A percentile compares a stretch with the other conserved stretches of the same genome.
phyloP scores from a whole-genome alignment of 2,888 invertebrate genomes.

The Papilio protenor region DNA sequence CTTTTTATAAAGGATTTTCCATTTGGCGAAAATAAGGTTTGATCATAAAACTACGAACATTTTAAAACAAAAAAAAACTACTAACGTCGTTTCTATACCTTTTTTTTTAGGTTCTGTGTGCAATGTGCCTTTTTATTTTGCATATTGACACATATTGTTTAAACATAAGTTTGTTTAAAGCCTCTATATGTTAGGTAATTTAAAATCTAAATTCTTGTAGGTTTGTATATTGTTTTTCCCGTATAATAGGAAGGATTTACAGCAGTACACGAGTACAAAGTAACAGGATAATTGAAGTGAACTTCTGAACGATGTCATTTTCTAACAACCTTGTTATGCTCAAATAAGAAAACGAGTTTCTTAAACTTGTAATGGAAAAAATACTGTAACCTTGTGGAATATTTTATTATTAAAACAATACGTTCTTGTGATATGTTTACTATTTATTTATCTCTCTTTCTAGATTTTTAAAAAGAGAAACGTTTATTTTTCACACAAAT shows the following conservation, averaged over 20 bases:
- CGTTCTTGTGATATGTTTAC: no score
- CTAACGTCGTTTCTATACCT: not conserved
- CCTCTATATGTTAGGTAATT: no score
- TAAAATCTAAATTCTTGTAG: not conserved
- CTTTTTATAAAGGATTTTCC: conserved; percentile 4
- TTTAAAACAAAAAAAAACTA: not conserved
- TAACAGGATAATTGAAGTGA: not conserved
- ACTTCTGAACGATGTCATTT: not conserved
- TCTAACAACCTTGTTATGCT: not conserved
- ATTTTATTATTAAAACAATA: not conserved
- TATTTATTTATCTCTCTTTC: no score
- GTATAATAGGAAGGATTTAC: not conserved
- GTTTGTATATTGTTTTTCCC: not conserved
- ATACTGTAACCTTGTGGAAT: not conserved
- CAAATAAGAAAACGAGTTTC: conserved; percentile 3
- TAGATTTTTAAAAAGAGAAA: no score
- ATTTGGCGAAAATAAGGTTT: not conserved
- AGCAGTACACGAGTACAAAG: not conserved
- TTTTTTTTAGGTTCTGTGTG: not conserved
- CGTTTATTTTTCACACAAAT: no score
- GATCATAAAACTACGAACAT: not conserved
- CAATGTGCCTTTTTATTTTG: not conserved
- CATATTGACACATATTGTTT: not conserved
- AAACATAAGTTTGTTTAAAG: no score
- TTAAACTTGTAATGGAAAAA: conserved; percentile 13